These are phyloP conservation scores for Carettochelys insculpta DNA, from an alignment of 2,113 vertebrate genomes.

Conservation along the genomic window DNA sequence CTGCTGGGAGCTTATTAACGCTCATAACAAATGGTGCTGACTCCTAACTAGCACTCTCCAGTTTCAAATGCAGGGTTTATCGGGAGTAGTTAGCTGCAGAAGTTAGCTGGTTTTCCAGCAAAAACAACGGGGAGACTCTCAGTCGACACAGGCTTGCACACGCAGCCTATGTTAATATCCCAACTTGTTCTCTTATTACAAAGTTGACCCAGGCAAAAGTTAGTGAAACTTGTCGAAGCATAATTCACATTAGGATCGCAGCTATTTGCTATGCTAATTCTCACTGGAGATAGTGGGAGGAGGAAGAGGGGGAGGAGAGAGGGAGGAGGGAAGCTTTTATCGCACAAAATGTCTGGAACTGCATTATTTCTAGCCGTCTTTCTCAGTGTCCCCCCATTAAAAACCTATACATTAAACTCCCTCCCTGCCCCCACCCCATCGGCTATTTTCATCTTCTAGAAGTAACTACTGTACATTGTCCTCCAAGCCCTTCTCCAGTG, in stretches of 20 bases:
- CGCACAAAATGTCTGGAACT: conserved; percentile 68
- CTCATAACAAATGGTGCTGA: conserved; percentile 51
- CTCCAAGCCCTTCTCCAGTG: conserved; percentile 32
- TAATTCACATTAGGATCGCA: conserved; percentile 60
- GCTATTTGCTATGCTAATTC: conserved; percentile 59
- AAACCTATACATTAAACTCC: not conserved
- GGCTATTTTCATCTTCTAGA: conserved; percentile 31
- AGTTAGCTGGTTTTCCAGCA: conserved; percentile 31
- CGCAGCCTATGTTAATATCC: conserved; percentile 46
- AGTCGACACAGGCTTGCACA: conserved; percentile 45
- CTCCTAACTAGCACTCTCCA: conserved; percentile 63
- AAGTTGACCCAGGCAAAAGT: conserved; percentile 77
- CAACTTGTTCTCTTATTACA: conserved; percentile 44
- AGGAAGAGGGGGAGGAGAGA: conserved; percentile 10
- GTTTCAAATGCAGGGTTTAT: conserved; percentile 47
- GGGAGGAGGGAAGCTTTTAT: conserved; percentile 62
- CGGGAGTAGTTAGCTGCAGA: conserved; percentile 48
- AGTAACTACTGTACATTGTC: conserved; percentile 35
- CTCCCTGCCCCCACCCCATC: not conserved
- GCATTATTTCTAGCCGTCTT: conserved; percentile 63
- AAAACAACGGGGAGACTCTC: conserved; percentile 51
- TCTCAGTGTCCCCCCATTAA: not conserved
- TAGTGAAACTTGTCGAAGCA: conserved; percentile 70
- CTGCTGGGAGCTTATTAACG: conserved; percentile 58
- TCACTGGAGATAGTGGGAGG: conserved; percentile 55